Evolutionary conservation across 1,140 invertebrate species (phyloP).

Genomic region (Drosophila murphyi): DNA sequence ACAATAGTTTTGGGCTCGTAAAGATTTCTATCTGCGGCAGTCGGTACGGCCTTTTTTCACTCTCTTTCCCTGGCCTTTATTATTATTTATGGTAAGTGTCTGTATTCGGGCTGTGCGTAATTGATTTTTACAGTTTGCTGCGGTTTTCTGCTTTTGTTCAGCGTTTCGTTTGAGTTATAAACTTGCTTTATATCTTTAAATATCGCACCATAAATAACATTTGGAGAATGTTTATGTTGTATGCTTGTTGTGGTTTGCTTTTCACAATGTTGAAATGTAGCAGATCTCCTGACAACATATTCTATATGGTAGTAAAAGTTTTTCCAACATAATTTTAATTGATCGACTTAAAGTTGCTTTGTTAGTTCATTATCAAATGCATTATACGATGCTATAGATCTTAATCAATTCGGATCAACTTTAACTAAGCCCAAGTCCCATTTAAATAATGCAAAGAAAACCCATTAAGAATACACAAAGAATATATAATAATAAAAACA

Average conservation of each 20-base stretch:
- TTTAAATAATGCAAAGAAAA: conserved; percentile 38
- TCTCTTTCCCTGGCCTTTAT: conserved; percentile 51
- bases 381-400: conserved; percentile 7
- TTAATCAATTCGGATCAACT: conserved; percentile 5
- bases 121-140: conserved; percentile 69
- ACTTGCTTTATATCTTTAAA: conserved; percentile 34
- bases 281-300: neutral
- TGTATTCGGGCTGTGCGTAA: conserved; percentile 49
- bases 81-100: conserved; percentile 73
- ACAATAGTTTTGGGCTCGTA: conserved; percentile 72
- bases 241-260: conserved; percentile 6
- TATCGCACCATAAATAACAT: conserved; percentile 60
- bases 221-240: conserved; percentile 21
- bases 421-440: conserved; percentile 31
- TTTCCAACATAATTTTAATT: conserved; percentile 3
- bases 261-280: conserved; percentile 2
- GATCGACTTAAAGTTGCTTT: conserved; percentile 5
- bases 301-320: conserved; percentile 1
- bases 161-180: conserved; percentile 37
- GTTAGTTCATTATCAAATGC: conserved; percentile 5
- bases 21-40: conserved; percentile 60
- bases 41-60: conserved; percentile 14
- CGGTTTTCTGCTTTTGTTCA: conserved; percentile 12
- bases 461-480: conserved; percentile 48
- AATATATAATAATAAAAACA: conserved; percentile 17